Conservation (phyloP, 2,888 invertebrate species). For the Drosophila neonasuta region DNA sequence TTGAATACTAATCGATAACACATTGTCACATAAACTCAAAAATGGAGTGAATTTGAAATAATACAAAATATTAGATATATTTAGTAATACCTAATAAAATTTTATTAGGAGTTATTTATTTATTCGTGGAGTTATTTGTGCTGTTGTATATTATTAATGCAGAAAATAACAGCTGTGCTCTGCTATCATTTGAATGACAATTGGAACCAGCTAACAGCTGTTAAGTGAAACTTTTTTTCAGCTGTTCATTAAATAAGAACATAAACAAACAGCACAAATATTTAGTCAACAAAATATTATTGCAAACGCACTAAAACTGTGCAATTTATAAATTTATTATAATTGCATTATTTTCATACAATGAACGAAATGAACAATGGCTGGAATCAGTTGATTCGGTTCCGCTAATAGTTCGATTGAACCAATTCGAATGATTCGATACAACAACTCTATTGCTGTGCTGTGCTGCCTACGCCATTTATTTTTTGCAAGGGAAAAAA, state of each 20-base stretch:
- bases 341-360: background rate
- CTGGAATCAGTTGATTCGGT: constrained; percentile 2
- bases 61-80: background rate
- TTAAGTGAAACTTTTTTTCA: background rate
- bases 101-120: no score
- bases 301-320: background rate
- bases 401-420: constrained; percentile 20
- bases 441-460: constrained; percentile 37
- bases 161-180: background rate
- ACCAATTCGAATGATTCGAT: constrained; percentile 22
- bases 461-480: constrained; percentile 51
- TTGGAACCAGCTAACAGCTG: constrained; percentile 4
- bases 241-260: background rate
- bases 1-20: background rate
- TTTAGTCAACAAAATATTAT: background rate
- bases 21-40: background rate
- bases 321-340: background rate
- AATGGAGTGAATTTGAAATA: background rate
- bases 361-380: constrained; percentile 2
- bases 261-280: background rate
- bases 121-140: background rate
- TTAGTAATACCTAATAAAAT: background rate
- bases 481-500: constrained; percentile 51
- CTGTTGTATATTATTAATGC: background rate
- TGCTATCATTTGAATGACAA: background rate